These are phyloP conservation scores for Pogonomyrmex californicus DNA, from an alignment of 1,140 invertebrate species.

Conservation along the genomic window DNA sequence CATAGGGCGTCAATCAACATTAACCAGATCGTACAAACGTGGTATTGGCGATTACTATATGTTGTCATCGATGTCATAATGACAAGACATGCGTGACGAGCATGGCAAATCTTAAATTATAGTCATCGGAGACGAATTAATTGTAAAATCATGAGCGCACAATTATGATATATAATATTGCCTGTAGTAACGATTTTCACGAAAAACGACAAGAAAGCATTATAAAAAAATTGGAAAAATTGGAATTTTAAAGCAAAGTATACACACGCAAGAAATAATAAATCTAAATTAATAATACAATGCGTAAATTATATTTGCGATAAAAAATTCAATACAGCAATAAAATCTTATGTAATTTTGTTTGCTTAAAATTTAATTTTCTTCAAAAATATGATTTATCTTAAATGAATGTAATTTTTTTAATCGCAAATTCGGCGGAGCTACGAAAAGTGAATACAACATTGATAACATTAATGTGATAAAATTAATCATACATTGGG, in stretches of 20 bases:
- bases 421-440: not conserved
- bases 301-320: not conserved
- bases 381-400: not conserved
- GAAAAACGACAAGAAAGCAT: not conserved
- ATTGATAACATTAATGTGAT: slow-evolving; percentile 25
- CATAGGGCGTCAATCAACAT: slow-evolving; percentile 71
- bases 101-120: slow-evolving; percentile 53
- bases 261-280: not conserved
- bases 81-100: slow-evolving; percentile 58
- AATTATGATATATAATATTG: not conserved
- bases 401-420: slow-evolving; percentile 17
- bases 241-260: not conserved
- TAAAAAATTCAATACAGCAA: not conserved
- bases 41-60: slow-evolving; percentile 64
- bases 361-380: not conserved
- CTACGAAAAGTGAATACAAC: slow-evolving; percentile 26
- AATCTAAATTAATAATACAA: not conserved
- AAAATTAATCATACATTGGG: not conserved
- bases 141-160: slow-evolving; percentile 33
- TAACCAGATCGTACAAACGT: slow-evolving; percentile 64
- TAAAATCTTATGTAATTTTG: not conserved
- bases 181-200: not conserved
- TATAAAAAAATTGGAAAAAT: not conserved
- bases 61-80: slow-evolving; percentile 64
- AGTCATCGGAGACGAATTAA: slow-evolving; percentile 31